Conservation (phyloP, 2,797 vertebrate genomes). For the Leptoclinus maculatus region DNA sequence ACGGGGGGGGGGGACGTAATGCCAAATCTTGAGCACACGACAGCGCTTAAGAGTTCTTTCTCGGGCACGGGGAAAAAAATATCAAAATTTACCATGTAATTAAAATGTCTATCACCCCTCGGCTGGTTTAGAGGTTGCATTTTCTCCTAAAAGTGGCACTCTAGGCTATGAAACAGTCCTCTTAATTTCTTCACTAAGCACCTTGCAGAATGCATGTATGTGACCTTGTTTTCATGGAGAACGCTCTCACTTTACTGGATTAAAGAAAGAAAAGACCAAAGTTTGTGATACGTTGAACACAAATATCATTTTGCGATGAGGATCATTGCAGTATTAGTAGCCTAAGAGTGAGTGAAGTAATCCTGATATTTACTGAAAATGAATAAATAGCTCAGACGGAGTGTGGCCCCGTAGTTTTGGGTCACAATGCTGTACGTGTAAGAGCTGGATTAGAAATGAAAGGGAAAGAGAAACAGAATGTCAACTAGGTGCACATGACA, state of each 20-base stretch:
- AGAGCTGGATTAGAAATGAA: slow-evolving; percentile 80
- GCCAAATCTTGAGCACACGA: slow-evolving; percentile 76
- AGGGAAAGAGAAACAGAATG: slow-evolving; percentile 81
- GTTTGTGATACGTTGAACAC: slow-evolving; percentile 39
- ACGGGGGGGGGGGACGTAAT: slow-evolving; percentile 60
- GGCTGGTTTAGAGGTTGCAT: slow-evolving; percentile 79
- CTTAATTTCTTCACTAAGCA: slow-evolving; percentile 82
- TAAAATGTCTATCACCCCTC: slow-evolving; percentile 88
- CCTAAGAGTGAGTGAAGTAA: slow-evolving; percentile 40
- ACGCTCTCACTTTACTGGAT: slow-evolving; percentile 77
- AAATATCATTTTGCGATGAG: slow-evolving; percentile 38
- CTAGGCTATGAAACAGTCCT: slow-evolving; percentile 81
- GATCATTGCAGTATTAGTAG: slow-evolving; percentile 42
- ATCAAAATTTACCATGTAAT: slow-evolving; percentile 88
- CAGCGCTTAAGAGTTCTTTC: slow-evolving; percentile 79
- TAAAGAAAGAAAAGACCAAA: slow-evolving; percentile 30
- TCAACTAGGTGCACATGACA: slow-evolving; percentile 98
- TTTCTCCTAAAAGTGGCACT: slow-evolving; percentile 84
- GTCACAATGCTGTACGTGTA: slow-evolving; percentile 69
- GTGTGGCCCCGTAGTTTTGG: slow-evolving; percentile 68
- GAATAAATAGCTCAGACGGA: slow-evolving; percentile 59
- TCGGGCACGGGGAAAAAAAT: slow-evolving; percentile 76
- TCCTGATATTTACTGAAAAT: slow-evolving; percentile 32
- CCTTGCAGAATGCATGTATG: slow-evolving; percentile 76
- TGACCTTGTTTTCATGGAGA: slow-evolving; percentile 73